Conservation (phyloP, 2,888 invertebrate species). For the Campaea margaritaria region DNA sequence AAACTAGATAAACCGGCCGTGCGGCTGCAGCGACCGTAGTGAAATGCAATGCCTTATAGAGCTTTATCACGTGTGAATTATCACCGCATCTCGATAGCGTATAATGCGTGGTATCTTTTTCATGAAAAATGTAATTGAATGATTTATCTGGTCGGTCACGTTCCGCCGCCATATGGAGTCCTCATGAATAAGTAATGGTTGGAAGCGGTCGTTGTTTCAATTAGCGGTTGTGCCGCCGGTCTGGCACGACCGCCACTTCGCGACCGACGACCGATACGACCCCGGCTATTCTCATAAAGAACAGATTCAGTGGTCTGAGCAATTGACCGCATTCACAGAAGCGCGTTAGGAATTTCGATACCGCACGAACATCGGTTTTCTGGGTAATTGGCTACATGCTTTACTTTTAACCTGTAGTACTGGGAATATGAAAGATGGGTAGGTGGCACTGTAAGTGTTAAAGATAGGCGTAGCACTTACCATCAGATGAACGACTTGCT, state of each 20-base stretch:
- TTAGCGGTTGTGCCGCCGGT: constrained; percentile 82
- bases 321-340: constrained; percentile 32
- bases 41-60: constrained; percentile 41
- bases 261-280: constrained; percentile 46
- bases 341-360: constrained; percentile 28
- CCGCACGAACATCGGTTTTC: constrained; percentile 22
- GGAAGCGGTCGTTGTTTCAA: constrained; percentile 83
- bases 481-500: no score
- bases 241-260: constrained; percentile 64
- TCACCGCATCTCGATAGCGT: constrained; percentile 47
- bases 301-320: constrained; percentile 33
- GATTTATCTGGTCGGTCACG: constrained; percentile 83
- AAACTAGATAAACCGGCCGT: constrained; percentile 48
- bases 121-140: constrained; percentile 82
- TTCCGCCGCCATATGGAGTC: constrained; percentile 80
- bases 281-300: constrained; percentile 50
- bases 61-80: constrained; percentile 48
- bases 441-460: no score
- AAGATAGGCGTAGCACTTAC: no score
- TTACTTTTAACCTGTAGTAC: constrained; percentile 22
- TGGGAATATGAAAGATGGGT: no score
- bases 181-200: constrained; percentile 84
- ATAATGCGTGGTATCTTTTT: constrained; percentile 56
- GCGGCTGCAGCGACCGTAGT: constrained; percentile 42
- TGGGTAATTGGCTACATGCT: constrained; percentile 22